Conservation (phyloP, 2,113 vertebrate species). For the Salvator merianae region DNA sequence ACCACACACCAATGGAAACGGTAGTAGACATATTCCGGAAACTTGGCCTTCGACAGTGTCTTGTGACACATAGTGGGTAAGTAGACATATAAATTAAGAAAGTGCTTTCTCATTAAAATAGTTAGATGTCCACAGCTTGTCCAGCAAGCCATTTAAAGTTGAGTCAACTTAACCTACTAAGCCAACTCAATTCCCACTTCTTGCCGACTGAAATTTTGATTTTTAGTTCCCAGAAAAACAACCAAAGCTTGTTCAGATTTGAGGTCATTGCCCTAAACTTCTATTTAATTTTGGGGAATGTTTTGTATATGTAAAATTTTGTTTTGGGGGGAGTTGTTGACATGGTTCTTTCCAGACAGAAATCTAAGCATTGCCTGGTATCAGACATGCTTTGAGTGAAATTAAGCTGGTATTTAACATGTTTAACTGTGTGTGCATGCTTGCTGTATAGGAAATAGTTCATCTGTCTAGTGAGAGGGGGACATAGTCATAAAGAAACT, state of each 20-base stretch:
- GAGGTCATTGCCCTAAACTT: no score
- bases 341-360: no score
- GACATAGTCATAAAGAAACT: not conserved
- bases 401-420: not conserved
- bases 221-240: not conserved
- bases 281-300: no score
- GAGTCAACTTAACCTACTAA: not conserved
- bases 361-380: not conserved
- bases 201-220: not conserved
- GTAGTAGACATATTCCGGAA: slow-evolving; percentile 98
- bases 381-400: not conserved
- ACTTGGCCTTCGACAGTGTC: slow-evolving; percentile 94
- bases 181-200: no score
- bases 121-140: not conserved
- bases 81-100: slow-evolving; percentile 36
- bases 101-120: no score
- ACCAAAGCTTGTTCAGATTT: not conserved
- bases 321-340: no score
- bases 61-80: slow-evolving; percentile 96
- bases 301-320: not conserved
- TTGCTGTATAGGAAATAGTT: not conserved
- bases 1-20: slow-evolving; percentile 99
- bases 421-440: not conserved
- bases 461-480: not conserved
- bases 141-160: not conserved